Evolutionary conservation across 2,888 invertebrate genomes (phyloP), one percentile per base, ranked within the genome.

Genomic region (Drosophila lacicola): DNA sequence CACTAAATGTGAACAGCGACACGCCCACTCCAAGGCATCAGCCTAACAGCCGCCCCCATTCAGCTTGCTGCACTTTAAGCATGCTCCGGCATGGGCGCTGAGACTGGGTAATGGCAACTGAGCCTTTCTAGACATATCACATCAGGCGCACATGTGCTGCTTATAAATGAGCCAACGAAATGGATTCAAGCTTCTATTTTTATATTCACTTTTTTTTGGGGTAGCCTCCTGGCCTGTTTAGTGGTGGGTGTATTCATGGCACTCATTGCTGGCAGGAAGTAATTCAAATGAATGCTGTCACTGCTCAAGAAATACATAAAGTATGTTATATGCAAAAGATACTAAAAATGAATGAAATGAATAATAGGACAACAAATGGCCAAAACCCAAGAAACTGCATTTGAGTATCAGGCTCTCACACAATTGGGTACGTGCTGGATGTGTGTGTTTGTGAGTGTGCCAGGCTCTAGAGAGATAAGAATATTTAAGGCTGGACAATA

Each of bases 211-310:
- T 49, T 53, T 66, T 44, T 62, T 58, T 72, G 49, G 37, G 64
- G 21, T 42, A 41, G 46, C 56, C 53, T 60, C 17, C 21, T 33
- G 49, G 41, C 41, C 13, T 9, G 51, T 10, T 37, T 6, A 13
- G 39, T 36, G 9, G 33, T 4, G 41, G 29, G 14, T 14, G 34
- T 25, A 54, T 56, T 54, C 45, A 41, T 41, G 44, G 57, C 51
- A 53, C 56, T 72, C 57, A 67, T 60, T 57, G 63, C 55, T 44
- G 64, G 56, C 82, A 80, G 89, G 82, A 89, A 86, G 88, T 80
- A 78, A 74, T 84, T 73, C 70, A 82, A 72, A 74, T 82, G 74
- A 87, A 82, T 84, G 88, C 29, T 78, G 82, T 77, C 76, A 81
- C 75, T 73, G 56, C 70, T 73, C 56, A 65, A 71, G 70, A 80